Conservation (phyloP, 1,140 invertebrate genomes). For the Pollicipes pollicipes region DNA sequence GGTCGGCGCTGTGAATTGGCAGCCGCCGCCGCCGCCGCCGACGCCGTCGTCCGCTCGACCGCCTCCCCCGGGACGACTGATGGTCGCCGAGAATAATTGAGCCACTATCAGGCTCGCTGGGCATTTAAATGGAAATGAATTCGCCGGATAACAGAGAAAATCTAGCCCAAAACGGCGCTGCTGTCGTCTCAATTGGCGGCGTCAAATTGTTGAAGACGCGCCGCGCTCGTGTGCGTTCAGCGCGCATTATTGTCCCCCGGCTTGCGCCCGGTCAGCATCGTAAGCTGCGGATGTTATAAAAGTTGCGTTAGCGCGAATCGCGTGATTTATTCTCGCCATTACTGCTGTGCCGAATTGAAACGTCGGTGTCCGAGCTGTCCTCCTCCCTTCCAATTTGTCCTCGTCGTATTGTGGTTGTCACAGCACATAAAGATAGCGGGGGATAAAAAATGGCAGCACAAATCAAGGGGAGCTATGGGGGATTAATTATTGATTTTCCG, state of each 20-base stretch:
- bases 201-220: neutral
- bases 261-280: neutral
- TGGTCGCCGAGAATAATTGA: neutral
- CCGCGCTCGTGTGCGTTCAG: no score
- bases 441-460: neutral
- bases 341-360: neutral
- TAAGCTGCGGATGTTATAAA: neutral
- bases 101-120: neutral
- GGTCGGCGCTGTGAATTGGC: neutral
- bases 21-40: no score
- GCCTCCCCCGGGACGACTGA: neutral
- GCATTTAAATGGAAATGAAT: slow-evolving; percentile 2
- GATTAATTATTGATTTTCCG: neutral
- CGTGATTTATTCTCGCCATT: neutral
- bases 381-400: neutral
- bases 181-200: neutral
- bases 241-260: neutral
- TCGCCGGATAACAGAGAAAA: neutral
- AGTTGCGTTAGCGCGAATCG: neutral
- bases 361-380: neutral
- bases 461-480: neutral
- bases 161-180: neutral
- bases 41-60: neutral
- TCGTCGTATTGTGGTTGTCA: neutral
- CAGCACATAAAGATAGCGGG: neutral